These are phyloP conservation scores for Acrocephalus scirpaceus DNA, from an alignment of 2,797 vertebrate genomes.

Conservation along the genomic window DNA sequence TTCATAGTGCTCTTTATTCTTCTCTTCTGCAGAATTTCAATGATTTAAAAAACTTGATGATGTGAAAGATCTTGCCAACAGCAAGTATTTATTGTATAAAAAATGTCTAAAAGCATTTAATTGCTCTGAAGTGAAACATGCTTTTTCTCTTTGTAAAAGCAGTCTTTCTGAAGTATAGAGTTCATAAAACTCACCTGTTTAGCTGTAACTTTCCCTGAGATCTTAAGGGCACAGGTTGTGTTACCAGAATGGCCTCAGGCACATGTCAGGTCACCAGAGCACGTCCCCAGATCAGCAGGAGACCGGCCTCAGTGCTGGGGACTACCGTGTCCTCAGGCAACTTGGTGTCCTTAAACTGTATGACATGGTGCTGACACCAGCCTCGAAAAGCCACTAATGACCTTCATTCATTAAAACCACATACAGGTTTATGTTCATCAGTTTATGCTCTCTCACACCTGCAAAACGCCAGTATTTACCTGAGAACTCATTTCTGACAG, in stretches of 20 bases:
- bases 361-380: accelerated
- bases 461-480: neutral
- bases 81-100: neutral
- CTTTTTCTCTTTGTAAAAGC: neutral
- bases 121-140: neutral
- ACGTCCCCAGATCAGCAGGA: neutral
- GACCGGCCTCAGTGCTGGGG: accelerated
- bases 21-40: neutral
- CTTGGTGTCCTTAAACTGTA: neutral
- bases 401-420: neutral
- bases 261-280: neutral
- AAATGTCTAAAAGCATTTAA: neutral
- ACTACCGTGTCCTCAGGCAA: accelerated
- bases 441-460: neutral
- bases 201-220: neutral
- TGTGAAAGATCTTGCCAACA: neutral
- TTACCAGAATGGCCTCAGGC: neutral
- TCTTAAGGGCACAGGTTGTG: neutral
- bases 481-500: neutral
- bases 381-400: neutral
- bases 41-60: neutral
- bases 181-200: neutral
- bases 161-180: neutral
- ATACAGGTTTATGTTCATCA: neutral
- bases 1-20: neutral